A percentile compares a stretch with the other conserved stretches of the same genome.
Conservation (phyloP, 1,140 invertebrate species). For the Grapholita molesta region DNA sequence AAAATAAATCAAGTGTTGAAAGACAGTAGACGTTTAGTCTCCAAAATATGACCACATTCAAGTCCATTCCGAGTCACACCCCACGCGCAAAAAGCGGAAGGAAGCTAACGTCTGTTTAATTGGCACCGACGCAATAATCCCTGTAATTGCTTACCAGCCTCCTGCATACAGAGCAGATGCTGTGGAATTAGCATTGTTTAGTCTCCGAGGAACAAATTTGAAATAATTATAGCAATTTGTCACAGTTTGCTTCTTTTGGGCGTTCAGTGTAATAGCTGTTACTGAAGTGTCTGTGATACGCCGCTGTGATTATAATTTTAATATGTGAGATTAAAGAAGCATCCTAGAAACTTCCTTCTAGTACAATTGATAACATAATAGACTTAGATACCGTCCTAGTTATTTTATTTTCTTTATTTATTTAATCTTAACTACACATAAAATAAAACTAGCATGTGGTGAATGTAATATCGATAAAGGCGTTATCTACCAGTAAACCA, state of each 20-base stretch:
- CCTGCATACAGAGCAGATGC: conserved; percentile 49
- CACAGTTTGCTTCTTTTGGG: conserved; percentile 19
- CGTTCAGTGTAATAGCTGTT: conserved; percentile 8
- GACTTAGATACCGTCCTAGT: no score
- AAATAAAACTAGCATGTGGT: no score
- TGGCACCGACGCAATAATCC: conserved; percentile 53
- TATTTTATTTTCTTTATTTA: no score
- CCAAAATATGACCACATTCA: neutral
- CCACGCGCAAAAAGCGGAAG: conserved; percentile 37
- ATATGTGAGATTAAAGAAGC: neutral
- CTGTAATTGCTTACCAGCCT: conserved; percentile 46
- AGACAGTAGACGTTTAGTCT: neutral
- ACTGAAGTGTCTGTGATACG: neutral
- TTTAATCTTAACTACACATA: no score
- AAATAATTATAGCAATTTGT: conserved; percentile 35
- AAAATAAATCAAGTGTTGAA: neutral
- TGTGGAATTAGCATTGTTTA: conserved; percentile 39
- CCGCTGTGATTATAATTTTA: neutral
- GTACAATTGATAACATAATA: no score
- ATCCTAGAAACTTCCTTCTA: no score
- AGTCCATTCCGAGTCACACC: neutral
- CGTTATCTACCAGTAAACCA: no score
- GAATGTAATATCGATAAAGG: no score
- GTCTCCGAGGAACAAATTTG: conserved; percentile 30
- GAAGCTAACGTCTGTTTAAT: conserved; percentile 62